Conservation (phyloP, 2,888 invertebrate genomes). For the Tetragonisca angustula region DNA sequence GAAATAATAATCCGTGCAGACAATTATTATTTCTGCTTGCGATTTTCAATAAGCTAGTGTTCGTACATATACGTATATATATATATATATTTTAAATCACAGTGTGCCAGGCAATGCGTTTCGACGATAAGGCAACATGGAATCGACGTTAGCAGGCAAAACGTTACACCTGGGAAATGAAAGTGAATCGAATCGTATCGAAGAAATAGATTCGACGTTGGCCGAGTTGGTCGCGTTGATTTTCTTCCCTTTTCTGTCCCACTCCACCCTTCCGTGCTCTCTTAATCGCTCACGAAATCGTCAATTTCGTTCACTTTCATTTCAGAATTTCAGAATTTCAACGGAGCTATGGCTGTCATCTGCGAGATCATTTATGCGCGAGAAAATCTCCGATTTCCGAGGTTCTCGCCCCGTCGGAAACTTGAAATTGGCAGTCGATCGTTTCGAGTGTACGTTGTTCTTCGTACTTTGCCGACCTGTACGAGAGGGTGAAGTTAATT, state of each 20-base stretch:
- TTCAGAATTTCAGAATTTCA: background rate
- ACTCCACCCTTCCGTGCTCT: background rate
- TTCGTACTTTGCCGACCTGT: conserved; percentile 9
- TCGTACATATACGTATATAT: no score
- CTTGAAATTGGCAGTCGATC: conserved; percentile 61
- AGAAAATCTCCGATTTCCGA: background rate
- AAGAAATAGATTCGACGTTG: conserved; percentile 25
- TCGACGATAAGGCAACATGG: conserved; percentile 1
- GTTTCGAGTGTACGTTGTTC: conserved; percentile 25
- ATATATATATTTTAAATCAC: no score
- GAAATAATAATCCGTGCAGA: no score
- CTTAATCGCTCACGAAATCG: background rate
- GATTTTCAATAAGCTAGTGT: no score
- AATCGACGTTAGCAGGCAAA: conserved; percentile 23
- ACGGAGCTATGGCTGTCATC: no score
- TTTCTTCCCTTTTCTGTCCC: background rate
- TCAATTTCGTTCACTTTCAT: background rate
- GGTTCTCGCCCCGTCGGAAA: conserved; percentile 26
- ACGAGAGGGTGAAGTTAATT: conserved; percentile 40
- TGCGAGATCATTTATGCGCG: background rate
- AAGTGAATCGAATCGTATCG: conserved; percentile 32
- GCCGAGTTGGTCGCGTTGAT: conserved; percentile 17
- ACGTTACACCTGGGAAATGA: conserved; percentile 60
- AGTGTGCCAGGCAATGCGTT: no score
- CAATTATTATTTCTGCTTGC: no score